Percentiles rank a stretch among this genome's conserved stretches.
Evolutionary conservation across 2,113 vertebrate species (phyloP).

Genomic region (Oplegnathus fasciatus): DNA sequence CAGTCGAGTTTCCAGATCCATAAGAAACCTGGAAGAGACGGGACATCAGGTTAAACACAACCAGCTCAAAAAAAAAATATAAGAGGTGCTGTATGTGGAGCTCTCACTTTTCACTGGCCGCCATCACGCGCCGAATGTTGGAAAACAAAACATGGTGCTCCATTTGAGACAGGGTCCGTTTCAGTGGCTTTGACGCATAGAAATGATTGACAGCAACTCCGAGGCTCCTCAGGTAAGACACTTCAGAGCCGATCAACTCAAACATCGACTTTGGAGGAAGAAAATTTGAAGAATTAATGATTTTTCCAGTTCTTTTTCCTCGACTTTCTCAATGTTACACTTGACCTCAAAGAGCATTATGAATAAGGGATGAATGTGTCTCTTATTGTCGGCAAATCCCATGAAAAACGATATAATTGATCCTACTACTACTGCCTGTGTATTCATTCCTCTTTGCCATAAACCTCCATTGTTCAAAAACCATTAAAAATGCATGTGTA

Average conservation of each 20-base stretch:
- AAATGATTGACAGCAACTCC: conserved; percentile 82
- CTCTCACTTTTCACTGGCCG: conserved; percentile 80
- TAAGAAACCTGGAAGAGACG: conserved; percentile 79
- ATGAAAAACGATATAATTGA: background rate
- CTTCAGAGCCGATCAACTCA: conserved; percentile 87
- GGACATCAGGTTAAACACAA: background rate
- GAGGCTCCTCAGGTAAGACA: conserved; percentile 86
- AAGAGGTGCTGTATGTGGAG: background rate
- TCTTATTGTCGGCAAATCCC: background rate
- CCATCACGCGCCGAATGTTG: conserved; percentile 81
- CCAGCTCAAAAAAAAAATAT: background rate
- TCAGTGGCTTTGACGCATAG: conserved; percentile 70
- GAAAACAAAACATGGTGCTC: conserved; percentile 86
- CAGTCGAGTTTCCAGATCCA: conserved; percentile 82
- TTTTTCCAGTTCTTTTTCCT: background rate
- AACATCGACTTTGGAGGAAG: conserved; percentile 81
- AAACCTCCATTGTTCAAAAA: background rate
- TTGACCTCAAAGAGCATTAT: background rate
- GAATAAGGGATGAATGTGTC: background rate
- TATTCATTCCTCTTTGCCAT: background rate
- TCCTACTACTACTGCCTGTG: background rate
- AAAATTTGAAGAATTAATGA: background rate
- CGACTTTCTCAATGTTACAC: background rate
- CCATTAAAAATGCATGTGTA: background rate
- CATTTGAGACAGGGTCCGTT: conserved; percentile 66